A percentile compares a stretch with the other conserved stretches of the same genome.
phyloP scores from a whole-genome alignment of 2,888 invertebrate species.

The Drosophila stalkeri region DNA sequence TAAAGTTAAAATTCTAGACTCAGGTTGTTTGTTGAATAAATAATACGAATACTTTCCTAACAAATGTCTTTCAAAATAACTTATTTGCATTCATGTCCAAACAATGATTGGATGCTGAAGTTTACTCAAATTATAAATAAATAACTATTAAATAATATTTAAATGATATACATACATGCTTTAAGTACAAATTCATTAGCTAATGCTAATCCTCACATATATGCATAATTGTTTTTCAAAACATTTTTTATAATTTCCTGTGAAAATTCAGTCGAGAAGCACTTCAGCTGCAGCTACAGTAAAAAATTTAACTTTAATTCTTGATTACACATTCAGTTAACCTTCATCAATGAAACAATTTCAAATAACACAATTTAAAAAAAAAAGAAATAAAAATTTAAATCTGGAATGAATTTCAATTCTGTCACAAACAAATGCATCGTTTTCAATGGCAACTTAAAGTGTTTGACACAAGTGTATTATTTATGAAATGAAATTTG shows the following conservation, averaged over 20 bases:
- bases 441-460: background rate
- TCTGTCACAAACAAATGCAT: background rate
- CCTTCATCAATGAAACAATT: background rate
- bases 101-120: background rate
- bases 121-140: too few relatives aligned
- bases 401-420: background rate
- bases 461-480: constrained; percentile 1
- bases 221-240: too few relatives aligned
- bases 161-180: too few relatives aligned
- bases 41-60: constrained; percentile 23
- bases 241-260: too few relatives aligned
- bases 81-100: constrained; percentile 6
- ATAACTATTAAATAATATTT: too few relatives aligned
- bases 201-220: too few relatives aligned
- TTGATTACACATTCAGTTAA: background rate
- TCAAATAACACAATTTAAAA: background rate
- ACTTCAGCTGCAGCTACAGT: too few relatives aligned
- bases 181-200: too few relatives aligned
- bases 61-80: constrained; percentile 6
- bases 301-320: background rate
- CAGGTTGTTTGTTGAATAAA: constrained; percentile 21
- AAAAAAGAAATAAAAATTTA: background rate
- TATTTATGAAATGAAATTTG: background rate
- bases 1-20: constrained; percentile 31
- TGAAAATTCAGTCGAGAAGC: too few relatives aligned